A percentile compares a stretch with the other conserved stretches of the same genome.
Conservation (phyloP, 2,888 invertebrate genomes). For the Helleia helle region DNA sequence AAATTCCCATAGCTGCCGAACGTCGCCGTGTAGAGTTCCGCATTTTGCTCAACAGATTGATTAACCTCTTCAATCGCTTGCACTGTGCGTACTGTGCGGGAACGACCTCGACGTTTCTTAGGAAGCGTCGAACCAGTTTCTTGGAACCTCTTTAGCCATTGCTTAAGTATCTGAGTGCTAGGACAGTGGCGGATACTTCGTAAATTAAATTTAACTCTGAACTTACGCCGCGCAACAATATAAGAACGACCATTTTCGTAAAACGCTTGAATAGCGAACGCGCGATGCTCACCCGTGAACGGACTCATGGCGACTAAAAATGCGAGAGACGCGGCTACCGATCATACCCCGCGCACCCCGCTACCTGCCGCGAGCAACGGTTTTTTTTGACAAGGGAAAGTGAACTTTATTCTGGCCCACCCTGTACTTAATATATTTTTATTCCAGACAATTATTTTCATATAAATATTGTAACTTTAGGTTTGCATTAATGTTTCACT, state of each 20-base stretch:
- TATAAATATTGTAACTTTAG: too few species aligned
- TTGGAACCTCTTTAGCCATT: slow-evolving; percentile 17
- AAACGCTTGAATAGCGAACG: slow-evolving; percentile 10
- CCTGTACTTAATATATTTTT: too few species aligned
- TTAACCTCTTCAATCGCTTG: slow-evolving; percentile 12
- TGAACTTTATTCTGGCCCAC: too few species aligned
- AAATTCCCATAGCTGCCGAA: slow-evolving; percentile 11
- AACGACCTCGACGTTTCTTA: slow-evolving; percentile 9
- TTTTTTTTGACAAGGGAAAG: too few species aligned
- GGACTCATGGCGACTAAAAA: too few species aligned
- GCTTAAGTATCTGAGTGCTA: slow-evolving; percentile 16
- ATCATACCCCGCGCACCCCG: too few species aligned
- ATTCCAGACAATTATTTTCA: too few species aligned
- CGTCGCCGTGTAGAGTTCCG: slow-evolving; percentile 12
- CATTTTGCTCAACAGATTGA: slow-evolving; percentile 12
- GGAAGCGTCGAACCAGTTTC: slow-evolving; percentile 16
- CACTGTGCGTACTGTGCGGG: slow-evolving; percentile 10
- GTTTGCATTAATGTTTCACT: too few species aligned
- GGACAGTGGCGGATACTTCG: slow-evolving; percentile 10
- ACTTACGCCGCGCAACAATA: slow-evolving; percentile 15
- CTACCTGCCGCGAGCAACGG: too few species aligned
- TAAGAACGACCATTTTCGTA: slow-evolving; percentile 15
- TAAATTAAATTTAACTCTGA: slow-evolving; percentile 17
- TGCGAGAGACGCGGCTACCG: too few species aligned
- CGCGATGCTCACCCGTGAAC: slow-evolving; percentile 13